These are phyloP conservation scores for Elymnias hypermnestra DNA, from an alignment of 1,140 invertebrate species.

Conservation along the genomic window DNA sequence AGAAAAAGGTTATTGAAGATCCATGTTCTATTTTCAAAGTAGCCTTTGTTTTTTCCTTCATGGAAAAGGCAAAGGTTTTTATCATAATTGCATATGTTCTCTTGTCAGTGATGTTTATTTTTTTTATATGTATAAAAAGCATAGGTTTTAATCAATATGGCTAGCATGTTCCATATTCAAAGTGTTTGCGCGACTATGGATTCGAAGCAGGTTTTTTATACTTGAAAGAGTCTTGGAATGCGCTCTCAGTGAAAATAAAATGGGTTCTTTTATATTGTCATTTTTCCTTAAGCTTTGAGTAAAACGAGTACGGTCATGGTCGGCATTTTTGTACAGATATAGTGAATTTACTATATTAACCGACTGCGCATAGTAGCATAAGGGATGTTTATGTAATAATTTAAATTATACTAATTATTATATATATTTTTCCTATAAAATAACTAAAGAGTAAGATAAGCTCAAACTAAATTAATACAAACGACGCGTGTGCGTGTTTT, in stretches of 20 bases:
- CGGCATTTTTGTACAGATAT: constrained; percentile 42
- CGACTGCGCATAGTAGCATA: constrained; percentile 45
- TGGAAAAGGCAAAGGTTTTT: no score
- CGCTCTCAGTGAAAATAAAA: constrained; percentile 17
- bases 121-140: no score
- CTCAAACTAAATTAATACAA: constrained; percentile 66
- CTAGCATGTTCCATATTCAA: no score
- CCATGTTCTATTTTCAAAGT: no score
- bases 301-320: constrained; percentile 25
- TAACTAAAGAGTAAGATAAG: constrained; percentile 68
- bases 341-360: constrained; percentile 34
- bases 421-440: constrained; percentile 68
- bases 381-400: constrained; percentile 68
- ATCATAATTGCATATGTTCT: no score
- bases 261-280: constrained; percentile 44
- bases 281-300: constrained; percentile 51
- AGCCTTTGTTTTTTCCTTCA: no score
- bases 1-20: no score
- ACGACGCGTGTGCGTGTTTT: constrained; percentile 24
- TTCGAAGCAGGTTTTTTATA: constrained; percentile 1
- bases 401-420: constrained; percentile 74
- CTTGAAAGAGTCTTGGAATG: not conserved
- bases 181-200: constrained; percentile 3
- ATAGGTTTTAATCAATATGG: no score
- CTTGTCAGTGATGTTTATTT: no score